Evolutionary conservation across 23 tunicate genomes (phyloP).

Genomic region (Styela plicata): DNA sequence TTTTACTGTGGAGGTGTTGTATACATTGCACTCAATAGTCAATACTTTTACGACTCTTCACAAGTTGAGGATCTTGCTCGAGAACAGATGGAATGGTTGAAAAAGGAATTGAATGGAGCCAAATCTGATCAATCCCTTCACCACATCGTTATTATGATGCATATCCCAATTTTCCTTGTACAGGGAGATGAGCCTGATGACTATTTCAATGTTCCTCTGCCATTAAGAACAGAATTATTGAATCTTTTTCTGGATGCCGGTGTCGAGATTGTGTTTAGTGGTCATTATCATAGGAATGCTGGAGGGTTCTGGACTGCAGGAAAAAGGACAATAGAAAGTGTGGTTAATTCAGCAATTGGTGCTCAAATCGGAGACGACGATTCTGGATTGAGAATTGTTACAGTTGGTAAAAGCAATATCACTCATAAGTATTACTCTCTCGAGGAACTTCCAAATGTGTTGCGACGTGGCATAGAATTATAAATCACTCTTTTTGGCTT

Average conservation of each 20-base stretch:
- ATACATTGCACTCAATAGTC: constrained; percentile 73
- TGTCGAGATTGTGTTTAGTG: constrained; percentile 56
- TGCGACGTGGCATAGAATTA: neutral
- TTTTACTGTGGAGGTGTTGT: constrained; percentile 74
- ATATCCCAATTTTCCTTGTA: constrained; percentile 65
- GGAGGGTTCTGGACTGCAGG: constrained; percentile 61
- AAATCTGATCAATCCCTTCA: neutral
- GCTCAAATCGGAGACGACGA: constrained; percentile 70
- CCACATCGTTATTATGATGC: constrained; percentile 72
- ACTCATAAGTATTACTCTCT: constrained; percentile 55
- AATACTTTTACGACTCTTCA: constrained; percentile 40
- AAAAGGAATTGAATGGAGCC: constrained; percentile 46
- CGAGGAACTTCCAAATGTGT: constrained; percentile 30
- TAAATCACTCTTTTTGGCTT: neutral
- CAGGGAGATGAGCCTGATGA: constrained; percentile 58
- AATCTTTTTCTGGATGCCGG: constrained; percentile 58
- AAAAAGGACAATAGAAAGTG: constrained; percentile 46
- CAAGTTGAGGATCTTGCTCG: constrained; percentile 23
- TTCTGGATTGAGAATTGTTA: constrained; percentile 64
- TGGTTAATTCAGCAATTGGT: constrained; percentile 83
- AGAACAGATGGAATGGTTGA: constrained; percentile 53
- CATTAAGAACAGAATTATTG: constrained; percentile 32
- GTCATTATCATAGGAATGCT: constrained; percentile 78
- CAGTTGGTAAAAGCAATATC: constrained; percentile 29
- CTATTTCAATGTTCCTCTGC: constrained; percentile 48